These are phyloP conservation scores for Elephas maximus DNA, from an alignment of 2,113 vertebrate genomes.

Conservation along the genomic window DNA sequence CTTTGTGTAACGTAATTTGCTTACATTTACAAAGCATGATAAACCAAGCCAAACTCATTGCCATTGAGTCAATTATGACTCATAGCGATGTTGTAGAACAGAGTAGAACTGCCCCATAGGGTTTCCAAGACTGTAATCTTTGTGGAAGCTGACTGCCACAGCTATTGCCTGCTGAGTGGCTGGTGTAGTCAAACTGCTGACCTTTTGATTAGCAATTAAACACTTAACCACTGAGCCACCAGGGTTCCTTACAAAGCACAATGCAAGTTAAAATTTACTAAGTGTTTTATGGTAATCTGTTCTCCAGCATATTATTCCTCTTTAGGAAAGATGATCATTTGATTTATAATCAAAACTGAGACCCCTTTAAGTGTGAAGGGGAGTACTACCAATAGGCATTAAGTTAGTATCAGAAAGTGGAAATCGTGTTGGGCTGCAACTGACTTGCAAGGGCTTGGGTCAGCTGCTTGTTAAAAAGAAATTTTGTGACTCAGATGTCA, in stretches of 20 bases:
- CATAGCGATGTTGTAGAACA: too few relatives aligned
- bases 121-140: neutral
- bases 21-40: neutral
- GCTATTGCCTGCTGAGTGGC: neutral
- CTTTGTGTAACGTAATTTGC: neutral
- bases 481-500: neutral
- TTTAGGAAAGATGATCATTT: neutral
- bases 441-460: neutral
- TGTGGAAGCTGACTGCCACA: neutral
- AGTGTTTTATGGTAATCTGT: neutral
- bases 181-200: neutral
- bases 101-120: too few relatives aligned
- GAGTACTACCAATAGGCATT: neutral
- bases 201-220: neutral
- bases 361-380: neutral
- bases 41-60: too few relatives aligned
- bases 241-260: neutral
- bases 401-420: neutral
- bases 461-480: neutral
- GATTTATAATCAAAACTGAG: conserved; percentile 8
- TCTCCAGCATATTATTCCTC: neutral
- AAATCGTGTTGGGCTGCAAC: neutral
- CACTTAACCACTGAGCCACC: neutral
- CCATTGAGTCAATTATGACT: too few relatives aligned
- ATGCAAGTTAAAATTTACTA: neutral